Conservation (phyloP, 2,888 invertebrate species). For the Timema podura region DNA sequence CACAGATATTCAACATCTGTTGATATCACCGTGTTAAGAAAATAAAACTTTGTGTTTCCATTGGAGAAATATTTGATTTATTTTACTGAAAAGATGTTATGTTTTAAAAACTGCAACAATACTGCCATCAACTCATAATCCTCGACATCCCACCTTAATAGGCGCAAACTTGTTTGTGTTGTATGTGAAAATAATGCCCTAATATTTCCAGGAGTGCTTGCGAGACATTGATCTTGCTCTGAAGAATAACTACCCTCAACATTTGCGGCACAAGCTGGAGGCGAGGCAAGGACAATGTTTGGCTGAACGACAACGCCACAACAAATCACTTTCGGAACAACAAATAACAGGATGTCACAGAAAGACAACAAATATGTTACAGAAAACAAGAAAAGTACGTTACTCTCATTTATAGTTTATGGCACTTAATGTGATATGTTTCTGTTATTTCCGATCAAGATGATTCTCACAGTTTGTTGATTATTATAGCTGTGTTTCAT, state of each 20-base stretch:
- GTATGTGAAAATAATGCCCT: neutral
- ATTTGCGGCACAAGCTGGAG: constrained; percentile 60
- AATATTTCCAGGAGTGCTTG: constrained; percentile 50
- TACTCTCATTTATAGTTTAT: neutral
- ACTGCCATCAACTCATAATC: neutral
- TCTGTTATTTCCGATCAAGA: too few species aligned
- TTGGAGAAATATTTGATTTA: neutral
- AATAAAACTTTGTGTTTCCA: neutral
- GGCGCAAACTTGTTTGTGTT: neutral
- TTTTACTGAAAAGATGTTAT: neutral
- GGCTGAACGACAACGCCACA: constrained; percentile 49
- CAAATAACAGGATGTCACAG: constrained; percentile 17
- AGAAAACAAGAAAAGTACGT: neutral
- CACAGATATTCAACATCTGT: too few species aligned
- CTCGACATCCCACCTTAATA: neutral
- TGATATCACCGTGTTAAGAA: too few species aligned
- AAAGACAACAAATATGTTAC: neutral
- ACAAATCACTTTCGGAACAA: constrained; percentile 41
- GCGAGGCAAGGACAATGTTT: constrained; percentile 63
- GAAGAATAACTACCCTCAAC: constrained; percentile 57
- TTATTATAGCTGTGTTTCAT: too few species aligned
- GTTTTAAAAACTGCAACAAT: neutral
- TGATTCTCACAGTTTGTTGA: too few species aligned
- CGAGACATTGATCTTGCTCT: constrained; percentile 60
- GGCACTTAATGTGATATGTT: too few species aligned